Conservation (phyloP, 2,888 invertebrate genomes). For the Dendrolimus houi region DNA sequence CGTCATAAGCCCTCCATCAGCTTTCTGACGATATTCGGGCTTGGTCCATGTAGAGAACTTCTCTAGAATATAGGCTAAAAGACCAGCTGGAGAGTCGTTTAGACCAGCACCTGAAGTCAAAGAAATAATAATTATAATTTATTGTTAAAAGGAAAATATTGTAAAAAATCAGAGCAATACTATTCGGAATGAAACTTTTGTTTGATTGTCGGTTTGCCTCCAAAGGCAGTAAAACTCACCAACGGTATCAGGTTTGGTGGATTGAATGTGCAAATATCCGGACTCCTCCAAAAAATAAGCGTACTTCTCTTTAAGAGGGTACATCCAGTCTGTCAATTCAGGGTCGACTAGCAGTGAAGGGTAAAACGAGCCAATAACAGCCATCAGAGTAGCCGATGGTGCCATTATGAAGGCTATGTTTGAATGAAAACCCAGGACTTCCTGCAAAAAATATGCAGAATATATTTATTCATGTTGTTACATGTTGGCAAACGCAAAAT, state of each 20-base stretch:
- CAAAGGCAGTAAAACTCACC: constrained; percentile 20
- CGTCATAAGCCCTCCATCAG: constrained; percentile 81
- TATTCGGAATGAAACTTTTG: too few relatives aligned
- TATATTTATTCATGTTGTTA: too few relatives aligned
- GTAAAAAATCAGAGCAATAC: too few relatives aligned
- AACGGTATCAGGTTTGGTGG: constrained; percentile 90
- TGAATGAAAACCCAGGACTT: constrained; percentile 71
- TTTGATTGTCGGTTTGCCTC: too few relatives aligned
- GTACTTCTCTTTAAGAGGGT: constrained; percentile 29
- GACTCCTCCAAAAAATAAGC: constrained; percentile 28
- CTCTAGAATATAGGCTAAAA: constrained; percentile 89
- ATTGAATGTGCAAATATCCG: constrained; percentile 82
- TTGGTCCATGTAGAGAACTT: constrained; percentile 89
- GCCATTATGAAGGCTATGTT: constrained; percentile 74
- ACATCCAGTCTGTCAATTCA: constrained; percentile 33
- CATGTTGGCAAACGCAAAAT: too few relatives aligned
- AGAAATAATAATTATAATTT: too few relatives aligned
- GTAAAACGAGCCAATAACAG: constrained; percentile 64
- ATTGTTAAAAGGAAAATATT: too few relatives aligned
- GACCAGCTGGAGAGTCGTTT: constrained; percentile 84
- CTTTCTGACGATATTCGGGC: constrained; percentile 34
- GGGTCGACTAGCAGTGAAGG: constrained; percentile 75
- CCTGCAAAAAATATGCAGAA: constrained; percentile 27
- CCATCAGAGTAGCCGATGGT: constrained; percentile 25
- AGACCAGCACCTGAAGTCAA: constrained; percentile 76